Evolutionary conservation across 2,113 vertebrate species (phyloP).

Genomic region (Cercopithecus mona): DNA sequence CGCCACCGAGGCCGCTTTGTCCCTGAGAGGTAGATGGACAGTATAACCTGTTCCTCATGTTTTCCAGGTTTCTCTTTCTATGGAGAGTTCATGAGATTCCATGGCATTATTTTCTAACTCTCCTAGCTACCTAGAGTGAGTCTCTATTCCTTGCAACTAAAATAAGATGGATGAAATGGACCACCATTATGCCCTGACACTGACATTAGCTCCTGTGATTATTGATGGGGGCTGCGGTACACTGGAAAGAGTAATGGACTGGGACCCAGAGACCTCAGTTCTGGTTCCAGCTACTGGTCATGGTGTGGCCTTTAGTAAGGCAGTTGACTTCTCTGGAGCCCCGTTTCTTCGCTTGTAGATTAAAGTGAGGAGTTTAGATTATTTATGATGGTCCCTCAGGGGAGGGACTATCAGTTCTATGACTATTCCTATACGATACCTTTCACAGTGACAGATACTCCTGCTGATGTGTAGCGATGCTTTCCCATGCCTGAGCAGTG

Average conservation of each 20-base stretch:
- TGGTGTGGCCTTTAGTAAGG: not conserved
- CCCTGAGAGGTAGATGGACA: not conserved
- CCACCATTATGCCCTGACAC: not conserved
- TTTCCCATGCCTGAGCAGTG: conserved; percentile 6
- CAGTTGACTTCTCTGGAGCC: not conserved
- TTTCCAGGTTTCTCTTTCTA: not conserved
- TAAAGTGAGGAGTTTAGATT: not conserved
- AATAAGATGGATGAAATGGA: not conserved
- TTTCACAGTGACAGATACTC: conserved; percentile 46
- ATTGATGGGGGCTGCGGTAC: not conserved
- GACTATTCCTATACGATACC: conserved; percentile 19
- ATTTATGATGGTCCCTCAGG: not conserved
- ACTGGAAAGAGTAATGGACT: not conserved
- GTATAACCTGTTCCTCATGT: not conserved
- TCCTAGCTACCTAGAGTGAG: not conserved
- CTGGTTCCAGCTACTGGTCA: not conserved
- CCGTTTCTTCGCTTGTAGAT: not conserved
- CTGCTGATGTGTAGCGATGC: not conserved
- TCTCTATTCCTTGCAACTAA: conserved; percentile 1
- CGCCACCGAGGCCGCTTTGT: not conserved
- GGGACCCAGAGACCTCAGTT: not conserved
- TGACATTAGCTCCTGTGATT: not conserved
- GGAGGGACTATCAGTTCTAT: not conserved
- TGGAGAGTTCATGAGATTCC: not conserved
- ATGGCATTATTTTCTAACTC: not conserved